These are phyloP conservation scores for Epinotia demarniana DNA, from an alignment of 2,888 invertebrate species.

Conservation along the genomic window DNA sequence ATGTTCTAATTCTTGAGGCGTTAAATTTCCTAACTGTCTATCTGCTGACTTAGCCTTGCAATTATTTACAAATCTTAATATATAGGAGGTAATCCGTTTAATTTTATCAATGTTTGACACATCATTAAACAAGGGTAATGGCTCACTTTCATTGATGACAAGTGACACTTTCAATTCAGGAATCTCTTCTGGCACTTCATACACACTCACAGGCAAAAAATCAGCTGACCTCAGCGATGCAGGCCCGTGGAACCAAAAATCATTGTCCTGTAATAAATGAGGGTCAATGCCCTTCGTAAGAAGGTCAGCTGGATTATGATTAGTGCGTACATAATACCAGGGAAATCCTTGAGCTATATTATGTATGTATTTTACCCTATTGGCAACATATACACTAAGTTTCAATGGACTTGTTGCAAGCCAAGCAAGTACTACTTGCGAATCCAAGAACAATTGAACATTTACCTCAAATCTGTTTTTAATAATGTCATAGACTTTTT, in stretches of 20 bases:
- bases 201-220: neutral
- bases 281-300: neutral
- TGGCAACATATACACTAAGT: neutral
- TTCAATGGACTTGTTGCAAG: neutral
- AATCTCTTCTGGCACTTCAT: neutral
- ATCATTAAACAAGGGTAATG: neutral
- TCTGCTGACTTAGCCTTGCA: neutral
- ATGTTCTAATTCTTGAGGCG: slow-evolving; percentile 7
- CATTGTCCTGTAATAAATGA: neutral
- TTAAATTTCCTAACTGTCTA: slow-evolving; percentile 1
- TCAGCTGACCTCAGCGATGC: neutral
- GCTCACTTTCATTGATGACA: neutral
- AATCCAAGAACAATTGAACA: neutral
- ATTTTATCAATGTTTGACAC: neutral
- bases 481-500: neutral
- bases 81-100: neutral
- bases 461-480: neutral
- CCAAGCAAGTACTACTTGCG: slow-evolving; percentile 1
- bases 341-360: slow-evolving; percentile 1
- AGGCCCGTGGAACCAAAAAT: neutral
- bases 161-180: slow-evolving; percentile 2
- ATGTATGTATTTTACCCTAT: slow-evolving; percentile 2
- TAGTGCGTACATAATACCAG: neutral
- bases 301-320: slow-evolving; percentile 3
- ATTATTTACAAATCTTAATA: neutral